Evolutionary conservation across 2,797 vertebrate genomes (phyloP).

Genomic region (Bovichtus diacanthus): DNA sequence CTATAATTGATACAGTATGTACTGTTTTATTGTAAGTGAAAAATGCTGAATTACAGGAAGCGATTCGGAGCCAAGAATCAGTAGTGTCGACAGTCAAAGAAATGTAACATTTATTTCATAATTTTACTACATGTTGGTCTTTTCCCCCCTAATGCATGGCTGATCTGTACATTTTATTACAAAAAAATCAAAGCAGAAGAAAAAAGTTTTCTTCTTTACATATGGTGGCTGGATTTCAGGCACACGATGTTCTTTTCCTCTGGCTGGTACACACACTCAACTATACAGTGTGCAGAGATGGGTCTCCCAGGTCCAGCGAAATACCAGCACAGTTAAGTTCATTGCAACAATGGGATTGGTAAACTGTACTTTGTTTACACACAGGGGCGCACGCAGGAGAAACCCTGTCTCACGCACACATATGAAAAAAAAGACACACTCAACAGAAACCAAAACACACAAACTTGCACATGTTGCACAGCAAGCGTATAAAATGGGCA

Average conservation of each 20-base stretch:
- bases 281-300: constrained; percentile 13
- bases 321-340: constrained; percentile 29
- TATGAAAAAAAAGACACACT: neutral
- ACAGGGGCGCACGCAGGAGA: neutral
- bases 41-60: neutral
- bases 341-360: constrained; percentile 14
- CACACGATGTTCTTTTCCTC: constrained; percentile 39
- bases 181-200: neutral
- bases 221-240: constrained; percentile 7
- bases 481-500: neutral
- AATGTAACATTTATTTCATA: neutral
- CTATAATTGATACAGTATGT: no score
- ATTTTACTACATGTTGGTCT: neutral
- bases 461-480: neutral
- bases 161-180: neutral
- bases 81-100: neutral
- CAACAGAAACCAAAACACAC: neutral
- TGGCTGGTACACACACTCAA: constrained; percentile 14
- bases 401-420: neutral
- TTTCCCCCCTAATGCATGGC: neutral
- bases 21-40: no score
- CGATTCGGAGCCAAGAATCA: neutral
- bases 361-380: constrained; percentile 1
- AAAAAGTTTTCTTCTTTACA: constrained; percentile 12
- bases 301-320: constrained; percentile 29